These are phyloP conservation scores for Arctopsyche grandis DNA, from an alignment of 1,140 invertebrate genomes.

Conservation along the genomic window DNA sequence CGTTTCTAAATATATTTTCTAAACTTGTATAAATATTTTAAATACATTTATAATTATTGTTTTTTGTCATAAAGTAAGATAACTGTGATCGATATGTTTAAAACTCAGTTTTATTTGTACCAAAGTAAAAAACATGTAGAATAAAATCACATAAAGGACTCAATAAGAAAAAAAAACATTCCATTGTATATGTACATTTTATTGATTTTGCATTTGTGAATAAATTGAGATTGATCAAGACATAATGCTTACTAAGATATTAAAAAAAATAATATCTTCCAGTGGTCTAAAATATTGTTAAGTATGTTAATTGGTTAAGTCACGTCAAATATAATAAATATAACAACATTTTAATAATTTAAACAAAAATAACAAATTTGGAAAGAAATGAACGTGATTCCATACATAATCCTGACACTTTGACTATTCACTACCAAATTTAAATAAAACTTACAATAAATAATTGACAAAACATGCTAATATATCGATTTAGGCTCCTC, in stretches of 20 bases:
- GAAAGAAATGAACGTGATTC: constrained; percentile 2
- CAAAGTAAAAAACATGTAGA: too few species aligned
- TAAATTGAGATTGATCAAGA: constrained; percentile 23
- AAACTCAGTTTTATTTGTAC: too few species aligned
- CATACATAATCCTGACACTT: not conserved
- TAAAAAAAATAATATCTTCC: constrained; percentile 9
- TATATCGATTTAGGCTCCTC: not conserved
- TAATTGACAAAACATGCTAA: constrained; percentile 5
- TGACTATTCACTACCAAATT: not conserved
- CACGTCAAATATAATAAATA: constrained; percentile 14
- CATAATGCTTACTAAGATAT: not conserved
- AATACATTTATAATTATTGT: too few species aligned
- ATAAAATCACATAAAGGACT: too few species aligned
- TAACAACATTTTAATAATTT: constrained; percentile 23
- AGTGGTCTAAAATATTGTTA: constrained; percentile 8
- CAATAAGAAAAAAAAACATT: constrained; percentile 5
- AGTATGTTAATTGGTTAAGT: constrained; percentile 21
- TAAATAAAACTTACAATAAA: not conserved
- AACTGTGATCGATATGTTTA: too few species aligned
- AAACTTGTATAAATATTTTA: too few species aligned
- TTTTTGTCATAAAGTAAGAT: too few species aligned
- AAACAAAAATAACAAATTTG: not conserved
- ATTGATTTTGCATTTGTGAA: constrained; percentile 30
- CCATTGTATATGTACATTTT: constrained; percentile 19
- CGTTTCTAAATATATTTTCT: not conserved